These are phyloP conservation scores for Pristionchus exspectatus DNA, from an alignment of 2,888 invertebrate genomes.

Conservation along the genomic window DNA sequence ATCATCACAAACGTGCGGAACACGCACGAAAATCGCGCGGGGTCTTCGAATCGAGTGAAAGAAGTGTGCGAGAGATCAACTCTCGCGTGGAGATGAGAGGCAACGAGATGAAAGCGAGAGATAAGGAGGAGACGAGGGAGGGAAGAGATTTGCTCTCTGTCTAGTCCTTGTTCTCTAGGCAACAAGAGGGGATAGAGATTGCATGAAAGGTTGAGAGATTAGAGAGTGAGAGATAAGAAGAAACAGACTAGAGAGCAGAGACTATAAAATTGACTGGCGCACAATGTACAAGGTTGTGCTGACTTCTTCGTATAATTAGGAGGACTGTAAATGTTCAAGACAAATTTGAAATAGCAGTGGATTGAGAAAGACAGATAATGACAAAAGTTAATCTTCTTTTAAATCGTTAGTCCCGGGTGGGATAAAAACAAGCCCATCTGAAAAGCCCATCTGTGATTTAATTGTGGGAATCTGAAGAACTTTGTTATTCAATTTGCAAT, in stretches of 20 bases:
- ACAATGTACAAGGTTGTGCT: neutral
- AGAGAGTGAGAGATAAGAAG: neutral
- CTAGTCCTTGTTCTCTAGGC: neutral
- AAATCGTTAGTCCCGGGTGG: too few relatives aligned
- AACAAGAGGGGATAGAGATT: neutral
- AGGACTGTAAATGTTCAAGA: neutral
- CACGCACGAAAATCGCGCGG: neutral
- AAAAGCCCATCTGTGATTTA: too few relatives aligned
- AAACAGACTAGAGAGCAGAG: neutral
- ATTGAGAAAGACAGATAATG: too few relatives aligned
- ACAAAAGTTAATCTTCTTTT: too few relatives aligned
- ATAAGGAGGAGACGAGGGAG: neutral
- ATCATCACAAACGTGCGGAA: constrained; percentile 2
- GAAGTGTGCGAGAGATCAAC: neutral
- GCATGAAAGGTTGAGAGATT: neutral
- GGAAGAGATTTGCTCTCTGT: neutral
- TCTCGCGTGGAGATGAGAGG: neutral
- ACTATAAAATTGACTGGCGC: neutral
- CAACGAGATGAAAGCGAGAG: neutral
- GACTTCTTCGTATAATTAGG: neutral
- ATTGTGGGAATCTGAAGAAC: too few relatives aligned
- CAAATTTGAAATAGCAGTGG: too few relatives aligned
- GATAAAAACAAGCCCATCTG: too few relatives aligned
- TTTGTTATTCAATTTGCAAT: too few relatives aligned
- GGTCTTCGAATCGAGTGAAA: neutral